Base-by-base conservation (phyloP, 2,113 vertebrate genomes). In the Benitochromis conjunctus region DNA sequence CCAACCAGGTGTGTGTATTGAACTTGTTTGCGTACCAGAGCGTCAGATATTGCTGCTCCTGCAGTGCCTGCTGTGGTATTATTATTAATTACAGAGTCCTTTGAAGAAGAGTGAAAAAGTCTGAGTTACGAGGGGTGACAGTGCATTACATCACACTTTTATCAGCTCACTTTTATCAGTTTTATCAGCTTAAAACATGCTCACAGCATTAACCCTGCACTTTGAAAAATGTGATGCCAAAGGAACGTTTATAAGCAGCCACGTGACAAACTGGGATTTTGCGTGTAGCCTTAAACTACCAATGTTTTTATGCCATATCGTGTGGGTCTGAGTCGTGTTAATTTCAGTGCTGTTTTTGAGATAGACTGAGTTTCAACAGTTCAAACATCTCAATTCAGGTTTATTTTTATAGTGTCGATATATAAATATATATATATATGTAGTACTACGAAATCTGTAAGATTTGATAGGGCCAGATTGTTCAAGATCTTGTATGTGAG, bases 1-100 rank as follows among this genome's bases (percentile, higher is more conserved):
- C 92, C 95, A 66, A 29, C 51, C 97, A 90, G 98, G 98, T 99
- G 95, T 26, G 97, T 79, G 48, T 71, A 26, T 80, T 48, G 38
- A 18, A 41, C 36, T 62, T 19, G 43, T 74, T 48, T 43, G 48
- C 14, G 7, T 48, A 29, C 14, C 69, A 19, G 43, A 43, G 24
- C 1, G 0, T 29, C 1, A 74, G 24, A 74, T 19, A 18, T 26
- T 74, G 16, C 14, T 66, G 19, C 60, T 66, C 36, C 36, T 21
- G 34, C 24, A 43, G 7, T n/a, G 7, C 12, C n/a, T 69, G 64
- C 38, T 69, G 64, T 43, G 64, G n/a, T 24, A 16, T 69, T 43
- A 69, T 69, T 43, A 69, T 69, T 24, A 69, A 34, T 38, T 12
- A 64, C 34, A 64, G 64, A 66, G 62, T 66, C 10, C 7, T 66